Evolutionary conservation across 2,113 vertebrate species (phyloP), one percentile per base, ranked within the genome.

Genomic region (Corvus hawaiiensis): DNA sequence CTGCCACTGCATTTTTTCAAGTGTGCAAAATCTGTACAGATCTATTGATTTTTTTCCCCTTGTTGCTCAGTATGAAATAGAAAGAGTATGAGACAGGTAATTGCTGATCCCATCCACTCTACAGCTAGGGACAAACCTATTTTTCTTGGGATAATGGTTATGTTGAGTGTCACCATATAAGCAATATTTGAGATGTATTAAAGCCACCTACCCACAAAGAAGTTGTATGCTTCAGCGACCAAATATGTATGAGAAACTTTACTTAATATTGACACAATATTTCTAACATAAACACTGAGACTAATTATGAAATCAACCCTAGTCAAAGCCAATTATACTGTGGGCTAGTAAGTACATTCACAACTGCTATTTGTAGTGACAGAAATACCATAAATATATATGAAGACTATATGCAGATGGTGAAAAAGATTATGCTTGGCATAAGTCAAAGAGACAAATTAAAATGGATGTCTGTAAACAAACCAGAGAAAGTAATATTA

Each of bases 261-360:
- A 73, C 37, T 96, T 83, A 93, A 96, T 96, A 94, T 30, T 97
- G 63, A 80, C 87, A 94, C 73, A 85, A 84, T 93, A 73, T 56
- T 91, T 95, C 68, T 44, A 84, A 89, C 33, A 54, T 33, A 90
- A 95, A 89, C 64, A 67, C 30, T 51, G 63, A 92, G 75, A 69
- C 78, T 95, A 95, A 96, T 96, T 97, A 95, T 61, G 59, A 91
- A 97, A 97, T 93, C 78, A 94, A 90, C 49, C 55, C 28, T 16
- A 80, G 55, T 87, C 87, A 96, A 90, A 94, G 90, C 16, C 56
- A 95, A 93, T 96, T 96, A 91, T 37, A 80, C 24, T 63, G 67
- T n/a, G 68, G 22, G 59, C 69, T 95, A 90, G 6, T 84, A 82
- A 83, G 89, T 59, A 95, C 8, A 33, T 62, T 28, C 77, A 39